Percentiles rank a stretch among this genome's conserved stretches.
These are phyloP conservation scores for Drosophila simulans DNA, from an alignment of 1,140 invertebrate species.

Conservation along the genomic window DNA sequence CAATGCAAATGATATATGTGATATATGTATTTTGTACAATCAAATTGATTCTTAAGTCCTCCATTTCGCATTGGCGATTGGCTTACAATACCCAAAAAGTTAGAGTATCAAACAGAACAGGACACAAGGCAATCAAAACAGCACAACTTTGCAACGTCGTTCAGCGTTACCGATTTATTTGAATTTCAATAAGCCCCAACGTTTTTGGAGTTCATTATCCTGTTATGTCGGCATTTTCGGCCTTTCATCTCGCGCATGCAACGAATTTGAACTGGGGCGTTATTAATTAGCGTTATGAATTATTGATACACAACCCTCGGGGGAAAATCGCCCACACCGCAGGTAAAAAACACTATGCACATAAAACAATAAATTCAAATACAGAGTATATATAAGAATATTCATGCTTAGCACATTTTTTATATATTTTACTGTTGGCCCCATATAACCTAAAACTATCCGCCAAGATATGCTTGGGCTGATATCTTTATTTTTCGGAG, in stretches of 20 bases:
- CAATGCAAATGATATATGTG: no score
- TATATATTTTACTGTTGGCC: no score
- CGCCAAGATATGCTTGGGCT: slow-evolving; percentile 11
- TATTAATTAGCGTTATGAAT: slow-evolving; percentile 84
- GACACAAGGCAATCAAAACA: slow-evolving; percentile 29
- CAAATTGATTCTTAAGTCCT: no score
- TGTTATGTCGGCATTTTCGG: slow-evolving; percentile 57
- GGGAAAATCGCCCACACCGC: slow-evolving; percentile 26
- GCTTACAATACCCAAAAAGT: not conserved
- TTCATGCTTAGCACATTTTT: no score
- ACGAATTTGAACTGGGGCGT: slow-evolving; percentile 75
- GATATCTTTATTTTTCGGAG: slow-evolving; percentile 69
- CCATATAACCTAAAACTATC: slow-evolving; percentile 8
- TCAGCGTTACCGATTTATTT: slow-evolving; percentile 64
- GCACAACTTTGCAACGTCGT: slow-evolving; percentile 12
- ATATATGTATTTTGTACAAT: not conserved
- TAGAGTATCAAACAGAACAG: slow-evolving; percentile 8
- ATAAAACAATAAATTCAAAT: no score
- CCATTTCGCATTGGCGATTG: not conserved
- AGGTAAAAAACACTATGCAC: not conserved
- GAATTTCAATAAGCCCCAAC: slow-evolving; percentile 75
- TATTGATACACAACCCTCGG: slow-evolving; percentile 64
- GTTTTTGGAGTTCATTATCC: slow-evolving; percentile 69
- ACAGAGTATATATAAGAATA: no score
- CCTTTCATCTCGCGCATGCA: slow-evolving; percentile 71